Evolutionary conservation across 2,113 vertebrate species (phyloP).

Genomic region (Hippocampus mohnikei): DNA sequence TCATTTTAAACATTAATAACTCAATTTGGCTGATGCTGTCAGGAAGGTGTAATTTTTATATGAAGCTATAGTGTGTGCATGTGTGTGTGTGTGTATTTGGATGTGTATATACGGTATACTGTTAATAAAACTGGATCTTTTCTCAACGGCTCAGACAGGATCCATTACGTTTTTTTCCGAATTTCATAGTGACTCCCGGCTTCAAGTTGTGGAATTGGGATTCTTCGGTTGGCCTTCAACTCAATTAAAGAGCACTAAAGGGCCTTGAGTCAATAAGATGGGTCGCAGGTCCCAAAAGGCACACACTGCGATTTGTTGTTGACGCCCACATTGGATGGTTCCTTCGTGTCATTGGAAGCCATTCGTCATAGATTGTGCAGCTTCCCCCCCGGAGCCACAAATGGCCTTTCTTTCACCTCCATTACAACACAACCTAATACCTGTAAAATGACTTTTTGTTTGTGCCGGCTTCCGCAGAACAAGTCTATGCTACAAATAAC

Average conservation of each 20-base stretch:
- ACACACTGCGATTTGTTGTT: background rate
- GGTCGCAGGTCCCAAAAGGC: background rate
- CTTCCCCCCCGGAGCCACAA: background rate
- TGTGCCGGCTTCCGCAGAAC: background rate
- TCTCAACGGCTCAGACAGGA: background rate
- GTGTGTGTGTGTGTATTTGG: too few species aligned
- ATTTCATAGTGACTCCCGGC: background rate
- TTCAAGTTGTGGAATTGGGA: background rate
- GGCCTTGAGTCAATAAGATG: background rate
- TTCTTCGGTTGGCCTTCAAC: background rate
- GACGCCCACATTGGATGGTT: background rate
- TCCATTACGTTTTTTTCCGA: background rate
- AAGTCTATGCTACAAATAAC: background rate
- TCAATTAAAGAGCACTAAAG: background rate
- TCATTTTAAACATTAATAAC: background rate
- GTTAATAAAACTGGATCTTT: background rate
- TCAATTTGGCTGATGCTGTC: background rate
- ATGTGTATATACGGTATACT: too few species aligned
- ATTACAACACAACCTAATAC: background rate
- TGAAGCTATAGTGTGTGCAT: too few species aligned
- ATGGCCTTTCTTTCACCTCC: background rate
- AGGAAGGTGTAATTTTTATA: background rate
- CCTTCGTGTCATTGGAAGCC: background rate
- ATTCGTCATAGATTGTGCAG: background rate
- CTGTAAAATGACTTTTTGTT: constrained; percentile 1